Evolutionary conservation across 2,888 invertebrate genomes (phyloP).

Genomic region (Cheilosia vulpina): DNA sequence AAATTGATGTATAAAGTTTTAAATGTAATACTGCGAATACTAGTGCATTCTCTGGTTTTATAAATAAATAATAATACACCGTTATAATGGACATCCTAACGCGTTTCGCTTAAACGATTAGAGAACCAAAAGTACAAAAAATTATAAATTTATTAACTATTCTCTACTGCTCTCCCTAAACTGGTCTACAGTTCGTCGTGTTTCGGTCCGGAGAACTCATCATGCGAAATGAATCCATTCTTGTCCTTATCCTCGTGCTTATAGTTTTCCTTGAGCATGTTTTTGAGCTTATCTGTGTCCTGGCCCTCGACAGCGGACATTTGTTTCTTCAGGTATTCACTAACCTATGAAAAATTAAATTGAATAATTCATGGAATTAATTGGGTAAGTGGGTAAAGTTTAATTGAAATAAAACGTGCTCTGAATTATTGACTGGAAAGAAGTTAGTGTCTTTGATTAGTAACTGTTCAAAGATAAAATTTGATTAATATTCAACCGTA

Average conservation of each 20-base stretch:
- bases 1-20: conserved; percentile 25
- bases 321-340: conserved; percentile 95
- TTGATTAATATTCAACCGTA: background rate
- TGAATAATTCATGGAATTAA: conserved; percentile 1
- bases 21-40: conserved; percentile 57
- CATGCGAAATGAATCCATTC: conserved; percentile 97
- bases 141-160: conserved; percentile 62
- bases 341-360: conserved; percentile 87
- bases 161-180: conserved; percentile 31
- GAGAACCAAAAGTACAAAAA: conserved; percentile 46
- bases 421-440: conserved; percentile 36
- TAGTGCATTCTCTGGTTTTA: conserved; percentile 52
- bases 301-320: conserved; percentile 92
- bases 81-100: conserved; percentile 44
- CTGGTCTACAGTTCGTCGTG: conserved; percentile 94
- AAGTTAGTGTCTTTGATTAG: conserved; percentile 27
- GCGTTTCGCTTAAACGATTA: conserved; percentile 34
- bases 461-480: conserved; percentile 2
- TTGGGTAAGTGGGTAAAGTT: background rate
- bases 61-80: conserved; percentile 64
- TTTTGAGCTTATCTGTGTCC: conserved; percentile 90
- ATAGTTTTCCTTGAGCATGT: conserved; percentile 94
- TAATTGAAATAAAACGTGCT: conserved; percentile 27
- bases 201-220: conserved; percentile 98
- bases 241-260: conserved; percentile 98